A percentile compares a stretch with the other conserved stretches of the same genome.
These are phyloP conservation scores for Elysia crispata DNA, from an alignment of 2,888 invertebrate species.

Conservation along the genomic window DNA sequence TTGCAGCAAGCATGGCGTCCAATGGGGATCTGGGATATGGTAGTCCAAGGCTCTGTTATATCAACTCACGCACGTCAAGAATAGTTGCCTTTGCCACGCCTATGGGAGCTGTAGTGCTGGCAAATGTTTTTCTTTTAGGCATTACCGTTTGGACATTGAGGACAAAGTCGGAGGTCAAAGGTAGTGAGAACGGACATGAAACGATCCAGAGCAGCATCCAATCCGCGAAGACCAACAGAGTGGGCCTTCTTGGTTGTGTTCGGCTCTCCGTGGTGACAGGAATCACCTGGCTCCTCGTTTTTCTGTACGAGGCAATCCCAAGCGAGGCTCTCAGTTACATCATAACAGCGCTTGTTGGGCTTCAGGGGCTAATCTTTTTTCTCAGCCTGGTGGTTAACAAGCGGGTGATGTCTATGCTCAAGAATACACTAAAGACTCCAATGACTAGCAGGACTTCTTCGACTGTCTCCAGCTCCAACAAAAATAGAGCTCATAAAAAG, in stretches of 20 bases:
- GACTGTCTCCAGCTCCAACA: too few species aligned
- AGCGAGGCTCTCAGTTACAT: constrained; percentile 53
- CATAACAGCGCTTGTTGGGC: constrained; percentile 54
- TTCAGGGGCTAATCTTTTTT: constrained; percentile 61
- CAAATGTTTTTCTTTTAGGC: constrained; percentile 58
- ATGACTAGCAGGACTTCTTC: too few species aligned
- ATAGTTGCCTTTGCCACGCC: constrained; percentile 58
- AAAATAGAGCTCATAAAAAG: too few species aligned
- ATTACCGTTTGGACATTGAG: constrained; percentile 52
- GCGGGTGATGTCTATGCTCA: constrained; percentile 39
- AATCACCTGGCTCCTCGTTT: constrained; percentile 58
- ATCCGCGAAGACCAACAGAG: neutral
- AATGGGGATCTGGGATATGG: constrained; percentile 52
- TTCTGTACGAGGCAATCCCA: constrained; percentile 54
- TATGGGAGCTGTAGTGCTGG: constrained; percentile 52
- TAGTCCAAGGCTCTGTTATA: constrained; percentile 46
- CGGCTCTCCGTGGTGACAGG: constrained; percentile 61
- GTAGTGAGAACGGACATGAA: neutral
- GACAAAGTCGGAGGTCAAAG: neutral
- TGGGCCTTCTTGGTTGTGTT: constrained; percentile 50
- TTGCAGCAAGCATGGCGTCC: neutral
- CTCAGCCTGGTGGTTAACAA: constrained; percentile 57
- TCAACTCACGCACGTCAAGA: constrained; percentile 34
- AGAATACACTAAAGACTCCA: too few species aligned
- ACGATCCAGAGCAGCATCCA: too few species aligned